Conservation (phyloP, 2,113 vertebrate genomes). For the Larimichthys crocea region DNA sequence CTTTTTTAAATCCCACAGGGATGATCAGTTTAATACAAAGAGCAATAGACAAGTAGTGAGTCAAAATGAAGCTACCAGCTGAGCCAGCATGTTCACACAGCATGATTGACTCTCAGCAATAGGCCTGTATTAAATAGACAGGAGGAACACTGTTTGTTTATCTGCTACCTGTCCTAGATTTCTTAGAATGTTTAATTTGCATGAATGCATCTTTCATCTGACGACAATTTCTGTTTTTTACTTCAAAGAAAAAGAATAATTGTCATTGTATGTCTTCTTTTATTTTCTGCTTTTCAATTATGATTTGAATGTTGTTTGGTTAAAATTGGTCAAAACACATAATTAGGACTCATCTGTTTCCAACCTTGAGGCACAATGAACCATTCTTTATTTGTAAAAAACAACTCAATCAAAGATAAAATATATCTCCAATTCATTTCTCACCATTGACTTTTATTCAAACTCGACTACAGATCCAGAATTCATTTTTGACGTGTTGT, state of each 20-base stretch:
- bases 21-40: constrained; percentile 18
- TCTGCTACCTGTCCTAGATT: background rate
- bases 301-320: background rate
- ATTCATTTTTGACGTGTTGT: too few relatives aligned
- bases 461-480: too few relatives aligned
- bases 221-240: too few relatives aligned
- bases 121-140: background rate
- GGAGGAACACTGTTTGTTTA: background rate
- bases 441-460: too few relatives aligned
- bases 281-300: background rate
- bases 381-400: too few relatives aligned
- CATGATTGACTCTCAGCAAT: background rate
- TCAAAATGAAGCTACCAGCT: background rate
- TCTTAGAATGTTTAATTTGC: background rate
- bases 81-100: background rate
- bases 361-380: too few relatives aligned
- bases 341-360: too few relatives aligned
- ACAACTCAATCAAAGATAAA: too few relatives aligned
- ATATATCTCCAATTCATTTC: too few relatives aligned
- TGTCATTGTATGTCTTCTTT: background rate
- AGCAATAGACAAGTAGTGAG: background rate
- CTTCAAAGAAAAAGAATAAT: background rate
- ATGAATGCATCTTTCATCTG: background rate
- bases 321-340: background rate
- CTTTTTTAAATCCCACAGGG: constrained; percentile 41